Percentiles rank a stretch among this genome's conserved stretches.
Evolutionary conservation across 2,113 vertebrate genomes (phyloP).

Genomic region (Centropus unirufus): DNA sequence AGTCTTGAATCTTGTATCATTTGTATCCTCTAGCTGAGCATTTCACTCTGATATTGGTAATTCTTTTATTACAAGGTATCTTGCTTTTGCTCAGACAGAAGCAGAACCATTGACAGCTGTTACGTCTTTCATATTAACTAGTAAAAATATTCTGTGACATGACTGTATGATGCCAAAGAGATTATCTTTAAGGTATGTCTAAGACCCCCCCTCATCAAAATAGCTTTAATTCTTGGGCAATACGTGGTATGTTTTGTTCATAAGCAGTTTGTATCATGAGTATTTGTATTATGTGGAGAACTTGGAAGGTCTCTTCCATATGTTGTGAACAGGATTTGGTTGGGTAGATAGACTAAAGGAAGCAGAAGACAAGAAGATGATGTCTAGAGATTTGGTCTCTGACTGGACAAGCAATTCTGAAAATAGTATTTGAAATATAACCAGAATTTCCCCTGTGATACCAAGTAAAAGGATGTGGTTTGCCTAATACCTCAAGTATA

Average conservation of each 20-base stretch:
- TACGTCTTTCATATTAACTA: background rate
- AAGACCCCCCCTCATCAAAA: background rate
- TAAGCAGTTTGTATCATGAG: background rate
- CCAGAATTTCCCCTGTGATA: background rate
- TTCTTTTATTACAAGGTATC: background rate
- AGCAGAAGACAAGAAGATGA: background rate
- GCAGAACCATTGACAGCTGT: background rate
- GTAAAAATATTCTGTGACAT: background rate
- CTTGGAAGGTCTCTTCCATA: background rate
- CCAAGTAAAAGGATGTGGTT: background rate
- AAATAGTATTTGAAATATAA: background rate
- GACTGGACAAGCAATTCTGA: background rate
- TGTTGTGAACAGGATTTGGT: background rate
- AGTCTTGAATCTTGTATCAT: background rate
- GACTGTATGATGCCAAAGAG: background rate
- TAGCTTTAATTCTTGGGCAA: background rate
- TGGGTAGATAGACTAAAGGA: background rate
- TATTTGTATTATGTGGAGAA: background rate
- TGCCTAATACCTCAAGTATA: background rate
- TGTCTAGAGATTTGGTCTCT: background rate
- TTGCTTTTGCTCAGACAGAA: background rate
- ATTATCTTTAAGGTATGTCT: background rate
- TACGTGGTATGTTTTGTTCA: background rate
- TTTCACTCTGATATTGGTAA: background rate
- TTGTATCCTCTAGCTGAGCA: background rate